Base-by-base conservation (phyloP, 2,113 vertebrate genomes). In the Hypomesus transpacificus region DNA sequence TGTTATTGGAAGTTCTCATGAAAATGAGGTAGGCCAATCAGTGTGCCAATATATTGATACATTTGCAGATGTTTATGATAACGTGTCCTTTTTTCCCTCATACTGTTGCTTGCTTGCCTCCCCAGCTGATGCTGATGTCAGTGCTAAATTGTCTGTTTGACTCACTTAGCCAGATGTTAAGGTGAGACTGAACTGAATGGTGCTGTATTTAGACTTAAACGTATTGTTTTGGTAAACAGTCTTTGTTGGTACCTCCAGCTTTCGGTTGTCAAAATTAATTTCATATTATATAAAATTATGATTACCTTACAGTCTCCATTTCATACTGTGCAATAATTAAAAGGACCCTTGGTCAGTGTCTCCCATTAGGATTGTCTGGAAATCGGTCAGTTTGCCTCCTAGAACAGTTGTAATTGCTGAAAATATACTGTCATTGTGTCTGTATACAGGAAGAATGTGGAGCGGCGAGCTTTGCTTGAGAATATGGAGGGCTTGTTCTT, bases 401-500 rank as follows among this genome's bases (percentile, higher is more conserved):
- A 11, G 7, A 46, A 61, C 21, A 61, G 59, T 24, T 14, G 24
- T 28, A 22, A 24, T 21, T 63, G 66, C 16, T 72, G 31, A 17
- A 52, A 22, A 62, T 56, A 13, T 51, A 4, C 8, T 52, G 66
- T n/a, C 66, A 7, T 59, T 31, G 4, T 34, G 7, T 68, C n/a
- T 4, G 1, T 22, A 60, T 83, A 28, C 78, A 97, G 95, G 78
- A 96, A 97, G 85, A 97, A 96, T 76, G 95, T 96, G 61, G 95
- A 97, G 86, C 94, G 96, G 81, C 91, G 95, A 78, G 94, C 94
- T 26, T 82, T 96, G 79, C 80, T 96, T 82, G 95, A 97, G 82
- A 97, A 96, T 66, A 97, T 97, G 95, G 95, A 96, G 82, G 95
- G 95, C 0, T 93, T 97, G 66, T 96, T 97, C 85, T 84, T 97